A percentile compares a stretch with the other conserved stretches of the same genome.
These are phyloP conservation scores for Caradrina kadenii DNA, from an alignment of 2,888 invertebrate genomes.

Conservation along the genomic window DNA sequence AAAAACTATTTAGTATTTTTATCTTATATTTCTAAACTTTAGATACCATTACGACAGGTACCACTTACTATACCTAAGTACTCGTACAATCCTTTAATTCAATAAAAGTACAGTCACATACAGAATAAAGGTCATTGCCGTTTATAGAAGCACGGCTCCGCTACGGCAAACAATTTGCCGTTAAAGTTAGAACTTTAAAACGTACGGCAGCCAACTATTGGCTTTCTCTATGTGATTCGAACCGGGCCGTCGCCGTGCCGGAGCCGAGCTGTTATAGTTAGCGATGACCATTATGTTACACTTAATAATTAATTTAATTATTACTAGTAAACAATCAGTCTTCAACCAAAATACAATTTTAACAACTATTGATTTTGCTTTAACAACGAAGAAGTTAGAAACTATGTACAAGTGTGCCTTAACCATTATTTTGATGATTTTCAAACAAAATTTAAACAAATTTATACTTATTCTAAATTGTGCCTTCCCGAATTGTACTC, in stretches of 20 bases:
- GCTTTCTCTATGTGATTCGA: no score
- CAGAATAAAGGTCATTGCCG: neutral
- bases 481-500: conserved; percentile 76
- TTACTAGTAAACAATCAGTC: conserved; percentile 85
- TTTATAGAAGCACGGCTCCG: no score
- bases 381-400: conserved; percentile 79
- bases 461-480: conserved; percentile 69
- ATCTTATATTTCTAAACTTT: neutral
- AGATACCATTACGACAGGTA: no score
- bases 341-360: conserved; percentile 85
- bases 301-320: conserved; percentile 51
- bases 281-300: conserved; percentile 18
- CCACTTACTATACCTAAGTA: neutral
- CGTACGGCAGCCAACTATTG: no score
- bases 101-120: conserved; percentile 25
- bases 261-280: no score
- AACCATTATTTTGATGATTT: conserved; percentile 53
- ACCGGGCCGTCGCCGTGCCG: no score
- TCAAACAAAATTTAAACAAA: conserved; percentile 41
- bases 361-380: conserved; percentile 71
- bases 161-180: no score
- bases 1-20: neutral
- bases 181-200: no score
- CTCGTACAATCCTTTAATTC: conserved; percentile 17
- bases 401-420: conserved; percentile 69